A percentile compares a stretch with the other conserved stretches of the same genome.
These are phyloP conservation scores for Eunapius fragilis DNA, from an alignment of 37 sponge, comb jelly and placozoan genomes.

Conservation along the genomic window DNA sequence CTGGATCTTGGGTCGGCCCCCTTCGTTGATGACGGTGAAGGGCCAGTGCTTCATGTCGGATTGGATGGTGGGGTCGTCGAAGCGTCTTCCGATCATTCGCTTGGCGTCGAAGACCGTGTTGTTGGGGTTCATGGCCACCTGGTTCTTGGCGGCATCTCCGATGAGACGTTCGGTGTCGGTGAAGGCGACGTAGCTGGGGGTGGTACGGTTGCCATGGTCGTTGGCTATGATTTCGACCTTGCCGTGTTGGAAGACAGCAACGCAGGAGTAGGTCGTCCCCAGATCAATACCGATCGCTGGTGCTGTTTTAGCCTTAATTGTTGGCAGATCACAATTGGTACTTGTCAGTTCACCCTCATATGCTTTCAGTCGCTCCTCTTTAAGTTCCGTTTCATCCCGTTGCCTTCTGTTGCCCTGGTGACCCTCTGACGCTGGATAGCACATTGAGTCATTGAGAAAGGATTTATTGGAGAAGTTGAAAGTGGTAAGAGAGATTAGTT, in stretches of 20 bases:
- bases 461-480: too few relatives aligned
- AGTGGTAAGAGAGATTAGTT: too few relatives aligned
- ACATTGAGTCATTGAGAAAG: too few relatives aligned
- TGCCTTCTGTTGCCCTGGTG: too few relatives aligned
- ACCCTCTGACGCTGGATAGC: too few relatives aligned
- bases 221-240: slow-evolving; percentile 95
- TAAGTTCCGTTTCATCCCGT: too few relatives aligned
- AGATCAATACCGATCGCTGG: slow-evolving; percentile 93
- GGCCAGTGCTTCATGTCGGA: slow-evolving; percentile 95
- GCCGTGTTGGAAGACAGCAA: slow-evolving; percentile 92
- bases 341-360: too few relatives aligned
- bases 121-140: slow-evolving; percentile 85
- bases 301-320: too few relatives aligned
- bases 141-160: slow-evolving; percentile 91
- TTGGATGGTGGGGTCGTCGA: slow-evolving; percentile 75
- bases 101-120: slow-evolving; percentile 96
- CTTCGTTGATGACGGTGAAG: slow-evolving; percentile 78
- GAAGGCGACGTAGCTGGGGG: slow-evolving; percentile 96
- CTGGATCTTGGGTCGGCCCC: slow-evolving; percentile 82
- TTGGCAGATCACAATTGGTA: too few relatives aligned
- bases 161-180: slow-evolving; percentile 91
- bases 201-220: slow-evolving; percentile 94
- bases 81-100: slow-evolving; percentile 87
- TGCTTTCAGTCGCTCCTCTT: too few relatives aligned
- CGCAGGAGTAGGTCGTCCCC: slow-evolving; percentile 95